Percentiles rank a stretch among this genome's conserved stretches.
Evolutionary conservation across 2,888 invertebrate genomes (phyloP).

Genomic region (Cataglyphis rosenhaueri): DNA sequence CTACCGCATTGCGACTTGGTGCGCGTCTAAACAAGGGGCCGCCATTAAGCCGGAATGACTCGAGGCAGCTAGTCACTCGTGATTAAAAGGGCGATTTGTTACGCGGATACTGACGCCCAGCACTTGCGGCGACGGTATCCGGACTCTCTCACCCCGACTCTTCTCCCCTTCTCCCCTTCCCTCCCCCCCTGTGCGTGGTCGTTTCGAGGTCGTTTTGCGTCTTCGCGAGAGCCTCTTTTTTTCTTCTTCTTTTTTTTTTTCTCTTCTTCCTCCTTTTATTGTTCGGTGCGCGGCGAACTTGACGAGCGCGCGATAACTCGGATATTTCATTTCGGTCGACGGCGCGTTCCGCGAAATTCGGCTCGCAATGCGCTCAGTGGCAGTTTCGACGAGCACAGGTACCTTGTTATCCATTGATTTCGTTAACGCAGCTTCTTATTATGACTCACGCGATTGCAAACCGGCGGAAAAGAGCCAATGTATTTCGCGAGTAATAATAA

Average conservation of each 20-base stretch:
- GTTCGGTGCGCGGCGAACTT: conserved; percentile 34
- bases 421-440: conserved; percentile 16
- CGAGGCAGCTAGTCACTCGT: conserved; percentile 79
- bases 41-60: conserved; percentile 79
- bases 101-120: conserved; percentile 68
- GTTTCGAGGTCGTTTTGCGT: conserved; percentile 29
- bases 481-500: conserved; percentile 7
- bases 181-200: not conserved
- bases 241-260: not conserved
- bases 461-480: not conserved
- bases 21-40: conserved; percentile 79
- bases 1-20: conserved; percentile 77
- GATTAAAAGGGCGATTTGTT: conserved; percentile 84
- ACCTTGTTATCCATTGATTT: conserved; percentile 4
- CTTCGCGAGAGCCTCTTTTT: not conserved
- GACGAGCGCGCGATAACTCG: conserved; percentile 25
- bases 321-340: conserved; percentile 51
- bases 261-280: conserved; percentile 7
- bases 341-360: conserved; percentile 45
- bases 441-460: not conserved
- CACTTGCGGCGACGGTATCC: conserved; percentile 32
- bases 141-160: conserved; percentile 48
- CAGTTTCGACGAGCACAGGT: conserved; percentile 10
- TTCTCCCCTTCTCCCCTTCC: not conserved
- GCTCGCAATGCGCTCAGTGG: conserved; percentile 43